These are phyloP conservation scores for Malurus alboscapulatus DNA, from an alignment of 2,113 vertebrate genomes.

Conservation along the genomic window DNA sequence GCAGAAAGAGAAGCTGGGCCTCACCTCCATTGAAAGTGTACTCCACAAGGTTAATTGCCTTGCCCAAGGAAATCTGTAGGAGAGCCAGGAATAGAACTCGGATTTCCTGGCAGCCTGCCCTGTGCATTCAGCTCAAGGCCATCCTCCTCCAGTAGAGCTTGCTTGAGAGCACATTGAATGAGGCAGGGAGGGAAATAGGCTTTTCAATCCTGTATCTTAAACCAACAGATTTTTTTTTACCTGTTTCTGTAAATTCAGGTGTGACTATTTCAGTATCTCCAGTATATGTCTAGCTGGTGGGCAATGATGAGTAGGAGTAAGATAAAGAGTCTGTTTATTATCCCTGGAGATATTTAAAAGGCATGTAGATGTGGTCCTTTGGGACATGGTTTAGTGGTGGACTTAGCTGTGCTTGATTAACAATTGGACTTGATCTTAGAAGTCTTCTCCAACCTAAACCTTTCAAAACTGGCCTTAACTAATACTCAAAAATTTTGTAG, in stretches of 20 bases:
- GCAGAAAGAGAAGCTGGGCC: slow-evolving; percentile 25
- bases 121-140: slow-evolving; percentile 47
- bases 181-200: background rate
- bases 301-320: background rate
- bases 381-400: background rate
- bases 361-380: background rate
- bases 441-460: background rate
- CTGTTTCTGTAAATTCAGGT: background rate
- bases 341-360: background rate
- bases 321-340: background rate
- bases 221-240: background rate
- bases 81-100: slow-evolving; percentile 60
- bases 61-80: slow-evolving; percentile 68
- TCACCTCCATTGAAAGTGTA: slow-evolving; percentile 49
- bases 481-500: background rate
- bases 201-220: background rate
- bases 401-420: background rate
- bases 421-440: background rate
- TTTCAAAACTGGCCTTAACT: background rate
- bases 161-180: background rate
- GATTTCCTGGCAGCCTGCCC: slow-evolving; percentile 57
- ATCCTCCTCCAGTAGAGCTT: slow-evolving; percentile 4
- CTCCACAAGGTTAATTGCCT: slow-evolving; percentile 61
- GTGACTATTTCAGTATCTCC: background rate
- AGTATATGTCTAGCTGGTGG: background rate